Evolutionary conservation across 1,140 invertebrate species (phyloP), one percentile per base, ranked within the genome.

Genomic region (Protaetia brevitarsis): DNA sequence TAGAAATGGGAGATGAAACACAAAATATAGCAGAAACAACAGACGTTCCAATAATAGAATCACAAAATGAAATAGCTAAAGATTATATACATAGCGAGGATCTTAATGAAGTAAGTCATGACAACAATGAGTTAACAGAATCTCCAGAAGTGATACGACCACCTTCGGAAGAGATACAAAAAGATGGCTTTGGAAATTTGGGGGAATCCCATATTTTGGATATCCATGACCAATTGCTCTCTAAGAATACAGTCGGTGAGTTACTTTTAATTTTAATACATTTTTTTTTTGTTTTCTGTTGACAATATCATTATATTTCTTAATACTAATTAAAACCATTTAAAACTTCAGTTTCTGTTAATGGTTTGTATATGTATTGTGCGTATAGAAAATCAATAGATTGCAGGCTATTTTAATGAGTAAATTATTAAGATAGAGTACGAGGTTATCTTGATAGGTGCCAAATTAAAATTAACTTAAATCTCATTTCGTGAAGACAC

Each of bases 221-320:
- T 3, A 10, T 7, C 19, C 16, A 26, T 11, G 41, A 51, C 11
- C 31, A 34, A n/a, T 2, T 51, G 11, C 41, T 23, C 1, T 23
- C 41, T 16, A 51, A 51, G 16, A 51, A 51, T 51, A 23, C 41
- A 8, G 41, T 51, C 26, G 41, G 41, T 51, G 26, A 51, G 41
- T 51, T 23, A 45, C 13, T 34, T 34, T 34, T 34, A 11, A 34
- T 11, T 34, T 34, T 5, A n/a, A n/a, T 1, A 6, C 1, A 34
- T 34, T 34, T 5, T 34, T 2, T 34, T 34, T 1, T 1, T 2
- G 13, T 34, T 34, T n/a, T 8, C n/a, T n/a, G n/a, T n/a, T n/a
- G n/a, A n/a, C 13, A 2, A 34, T 34, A 34, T 34, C 4, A 5
- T 34, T 34, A 6, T 34, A 34, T 34, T 34, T 34, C 31, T 34